phyloP scores from a whole-genome alignment of 2,888 invertebrate genomes.

The Periphyllus acericola region DNA sequence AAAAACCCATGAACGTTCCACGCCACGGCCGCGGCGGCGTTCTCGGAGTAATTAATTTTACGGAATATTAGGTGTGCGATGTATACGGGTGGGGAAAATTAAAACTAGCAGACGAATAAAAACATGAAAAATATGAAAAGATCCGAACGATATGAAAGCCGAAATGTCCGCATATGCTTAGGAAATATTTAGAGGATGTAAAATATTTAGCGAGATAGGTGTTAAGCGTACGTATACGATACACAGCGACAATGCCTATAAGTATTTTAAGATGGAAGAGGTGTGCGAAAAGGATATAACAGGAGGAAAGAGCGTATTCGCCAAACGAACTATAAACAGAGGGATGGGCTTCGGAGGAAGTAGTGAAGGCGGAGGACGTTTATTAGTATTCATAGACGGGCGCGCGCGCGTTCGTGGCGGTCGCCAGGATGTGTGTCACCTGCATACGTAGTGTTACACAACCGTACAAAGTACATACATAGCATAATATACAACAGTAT shows the following conservation, averaged over 20 bases:
- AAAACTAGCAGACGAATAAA: not conserved
- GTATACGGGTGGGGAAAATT: not conserved
- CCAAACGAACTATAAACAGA: not conserved
- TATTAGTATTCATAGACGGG: slow-evolving; percentile 55
- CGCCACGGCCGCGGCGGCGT: not conserved
- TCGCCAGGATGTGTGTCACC: slow-evolving; percentile 51
- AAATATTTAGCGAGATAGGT: too few species aligned
- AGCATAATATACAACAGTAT: too few species aligned
- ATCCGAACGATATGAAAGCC: not conserved
- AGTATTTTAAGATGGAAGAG: not conserved
- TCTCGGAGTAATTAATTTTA: not conserved
- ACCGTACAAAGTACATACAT: not conserved
- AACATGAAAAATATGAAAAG: not conserved
- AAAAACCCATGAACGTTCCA: not conserved
- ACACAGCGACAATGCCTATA: not conserved
- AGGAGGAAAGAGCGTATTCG: not conserved
- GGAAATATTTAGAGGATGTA: not conserved
- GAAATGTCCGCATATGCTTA: not conserved
- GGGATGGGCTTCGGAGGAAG: not conserved
- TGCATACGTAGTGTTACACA: slow-evolving; percentile 33
- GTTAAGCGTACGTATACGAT: not conserved
- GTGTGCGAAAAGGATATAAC: not conserved
- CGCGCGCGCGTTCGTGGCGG: not conserved
- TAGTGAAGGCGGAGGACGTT: not conserved
- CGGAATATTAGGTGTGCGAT: not conserved